These are phyloP conservation scores for Melieria picta DNA, from an alignment of 2,888 invertebrate genomes.

Conservation along the genomic window DNA sequence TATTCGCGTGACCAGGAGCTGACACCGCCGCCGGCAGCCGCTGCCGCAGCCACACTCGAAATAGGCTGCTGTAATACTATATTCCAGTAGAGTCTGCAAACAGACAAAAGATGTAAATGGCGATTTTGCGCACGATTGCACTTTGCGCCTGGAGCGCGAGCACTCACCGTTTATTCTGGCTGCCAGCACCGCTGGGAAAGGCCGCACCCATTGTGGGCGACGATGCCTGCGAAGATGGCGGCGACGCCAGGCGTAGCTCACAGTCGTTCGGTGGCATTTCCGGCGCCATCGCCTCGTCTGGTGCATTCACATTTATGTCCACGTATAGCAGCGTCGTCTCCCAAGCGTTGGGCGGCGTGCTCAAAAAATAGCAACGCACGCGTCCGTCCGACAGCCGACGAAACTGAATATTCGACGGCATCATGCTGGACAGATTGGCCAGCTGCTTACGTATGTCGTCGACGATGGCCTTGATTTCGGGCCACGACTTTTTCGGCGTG, in stretches of 20 bases:
- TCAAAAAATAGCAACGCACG: constrained; percentile 88
- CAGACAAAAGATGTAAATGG: constrained; percentile 17
- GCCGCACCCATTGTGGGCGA: constrained; percentile 40
- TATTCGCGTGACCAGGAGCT: constrained; percentile 83
- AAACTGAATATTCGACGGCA: constrained; percentile 85
- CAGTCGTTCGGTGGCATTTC: constrained; percentile 10
- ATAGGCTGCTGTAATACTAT: constrained; percentile 83
- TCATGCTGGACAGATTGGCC: constrained; percentile 81
- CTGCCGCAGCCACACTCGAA: constrained; percentile 70
- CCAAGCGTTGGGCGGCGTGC: constrained; percentile 87
- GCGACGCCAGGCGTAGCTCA: constrained; percentile 19
- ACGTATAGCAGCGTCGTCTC: constrained; percentile 89
- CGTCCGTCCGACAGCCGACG: constrained; percentile 81
- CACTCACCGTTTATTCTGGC: constrained; percentile 17
- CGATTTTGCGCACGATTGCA: not conserved
- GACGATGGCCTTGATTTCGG: constrained; percentile 81
- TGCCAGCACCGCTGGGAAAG: constrained; percentile 16
- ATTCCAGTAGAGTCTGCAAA: constrained; percentile 77
- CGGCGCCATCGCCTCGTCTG: constrained; percentile 50
- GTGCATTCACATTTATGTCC: constrained; percentile 75
- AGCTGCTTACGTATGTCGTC: constrained; percentile 83
- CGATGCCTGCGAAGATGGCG: constrained; percentile 40
- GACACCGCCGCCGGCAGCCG: constrained; percentile 52
- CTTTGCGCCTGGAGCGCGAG: not conserved
- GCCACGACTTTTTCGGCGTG: constrained; percentile 73